Evolutionary conservation across 2,888 invertebrate species (phyloP).

Genomic region (Zootermopsis nevadensis): DNA sequence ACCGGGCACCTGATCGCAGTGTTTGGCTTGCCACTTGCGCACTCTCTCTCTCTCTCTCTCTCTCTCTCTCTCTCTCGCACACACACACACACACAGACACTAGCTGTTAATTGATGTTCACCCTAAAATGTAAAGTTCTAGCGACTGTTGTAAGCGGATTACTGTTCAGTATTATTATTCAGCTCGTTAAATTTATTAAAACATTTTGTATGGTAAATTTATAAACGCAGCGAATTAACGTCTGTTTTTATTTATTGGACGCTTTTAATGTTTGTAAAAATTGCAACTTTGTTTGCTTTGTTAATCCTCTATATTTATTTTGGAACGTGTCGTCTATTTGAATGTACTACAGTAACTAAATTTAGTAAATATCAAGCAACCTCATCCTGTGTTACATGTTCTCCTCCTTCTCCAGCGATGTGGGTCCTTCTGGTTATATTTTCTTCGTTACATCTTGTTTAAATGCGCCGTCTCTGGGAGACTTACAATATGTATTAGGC

Average conservation of each 20-base stretch:
- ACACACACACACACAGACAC: too few relatives aligned
- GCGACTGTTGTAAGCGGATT: neutral
- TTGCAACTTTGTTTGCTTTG: neutral
- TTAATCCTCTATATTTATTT: neutral
- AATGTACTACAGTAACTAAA: neutral
- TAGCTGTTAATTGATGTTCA: neutral
- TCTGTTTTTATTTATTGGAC: neutral
- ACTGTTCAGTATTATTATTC: neutral
- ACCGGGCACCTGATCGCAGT: too few relatives aligned
- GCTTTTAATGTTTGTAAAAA: neutral
- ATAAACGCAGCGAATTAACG: neutral
- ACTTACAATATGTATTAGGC: constrained; percentile 24
- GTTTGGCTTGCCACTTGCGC: too few relatives aligned
- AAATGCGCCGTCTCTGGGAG: neutral
- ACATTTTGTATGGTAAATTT: neutral
- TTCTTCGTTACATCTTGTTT: neutral
- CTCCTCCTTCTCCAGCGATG: neutral
- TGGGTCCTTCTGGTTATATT: neutral
- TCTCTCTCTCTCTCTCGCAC: too few relatives aligned
- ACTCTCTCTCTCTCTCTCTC: too few relatives aligned
- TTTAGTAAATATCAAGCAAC: neutral
- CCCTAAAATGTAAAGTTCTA: neutral
- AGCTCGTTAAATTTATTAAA: neutral
- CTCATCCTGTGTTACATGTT: neutral
- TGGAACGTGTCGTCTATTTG: neutral